Percentiles rank a stretch among this genome's conserved stretches.
phyloP scores from a whole-genome alignment of 2,113 vertebrate genomes.

The Alosa alosa region DNA sequence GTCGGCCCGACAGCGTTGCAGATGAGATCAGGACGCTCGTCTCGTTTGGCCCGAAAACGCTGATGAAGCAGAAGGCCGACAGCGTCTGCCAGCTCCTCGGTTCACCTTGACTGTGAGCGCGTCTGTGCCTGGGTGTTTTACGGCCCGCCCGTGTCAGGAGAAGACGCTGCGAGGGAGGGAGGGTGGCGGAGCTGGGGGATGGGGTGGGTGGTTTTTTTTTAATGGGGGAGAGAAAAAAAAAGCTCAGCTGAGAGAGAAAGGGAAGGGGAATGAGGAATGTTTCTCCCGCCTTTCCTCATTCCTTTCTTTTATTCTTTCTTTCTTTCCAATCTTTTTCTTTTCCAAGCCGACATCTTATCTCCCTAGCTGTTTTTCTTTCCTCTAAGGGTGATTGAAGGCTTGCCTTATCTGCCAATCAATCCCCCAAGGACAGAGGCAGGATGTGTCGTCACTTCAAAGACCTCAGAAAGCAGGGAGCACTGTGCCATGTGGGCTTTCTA shows the following conservation, averaged over 20 bases:
- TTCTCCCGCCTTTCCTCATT: background rate
- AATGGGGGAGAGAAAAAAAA: background rate
- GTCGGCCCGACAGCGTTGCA: background rate
- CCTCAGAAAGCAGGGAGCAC: slow-evolving; percentile 6
- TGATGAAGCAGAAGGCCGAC: background rate
- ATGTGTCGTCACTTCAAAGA: slow-evolving; percentile 43
- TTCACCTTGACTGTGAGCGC: slow-evolving; percentile 7
- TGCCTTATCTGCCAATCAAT: slow-evolving; percentile 51
- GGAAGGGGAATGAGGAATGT: slow-evolving; percentile 1
- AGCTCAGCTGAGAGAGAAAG: background rate
- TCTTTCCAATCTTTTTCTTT: background rate
- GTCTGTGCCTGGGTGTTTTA: background rate
- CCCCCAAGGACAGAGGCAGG: slow-evolving; percentile 50
- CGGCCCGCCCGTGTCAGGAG: background rate
- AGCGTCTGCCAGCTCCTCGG: background rate
- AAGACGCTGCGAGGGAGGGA: background rate
- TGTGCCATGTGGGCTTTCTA: background rate
- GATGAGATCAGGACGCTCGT: slow-evolving; percentile 3
- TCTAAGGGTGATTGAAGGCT: slow-evolving; percentile 39
- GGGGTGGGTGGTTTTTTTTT: background rate
- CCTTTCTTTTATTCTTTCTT: background rate
- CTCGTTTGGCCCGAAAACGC: background rate
- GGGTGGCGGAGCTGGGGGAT: background rate
- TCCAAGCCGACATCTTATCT: background rate
- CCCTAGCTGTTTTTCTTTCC: slow-evolving; percentile 35